Conservation (phyloP, 2,888 invertebrate species). For the Branchellion lobata region DNA sequence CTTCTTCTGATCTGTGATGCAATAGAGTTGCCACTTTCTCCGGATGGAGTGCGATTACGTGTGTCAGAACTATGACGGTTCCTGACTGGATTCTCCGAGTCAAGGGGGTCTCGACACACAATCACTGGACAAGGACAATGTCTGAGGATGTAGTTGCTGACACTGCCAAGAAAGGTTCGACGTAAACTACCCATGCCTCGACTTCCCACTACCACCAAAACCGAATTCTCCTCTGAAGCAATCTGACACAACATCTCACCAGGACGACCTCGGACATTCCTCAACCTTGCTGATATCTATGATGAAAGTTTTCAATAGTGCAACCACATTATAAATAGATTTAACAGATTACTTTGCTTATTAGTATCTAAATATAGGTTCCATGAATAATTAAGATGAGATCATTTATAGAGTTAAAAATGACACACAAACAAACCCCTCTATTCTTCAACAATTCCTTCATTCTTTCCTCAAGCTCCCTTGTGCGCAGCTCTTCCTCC, state of each 20-base stretch:
- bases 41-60: slow-evolving; percentile 24
- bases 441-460: slow-evolving; percentile 51
- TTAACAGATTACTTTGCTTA: not conserved
- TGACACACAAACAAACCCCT: slow-evolving; percentile 49
- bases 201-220: slow-evolving; percentile 38
- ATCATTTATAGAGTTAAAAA: too few relatives aligned
- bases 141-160: slow-evolving; percentile 39
- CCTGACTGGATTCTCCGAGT: not conserved
- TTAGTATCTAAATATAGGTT: not conserved
- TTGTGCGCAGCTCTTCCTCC: slow-evolving; percentile 52
- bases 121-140: slow-evolving; percentile 45
- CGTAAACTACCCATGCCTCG: slow-evolving; percentile 36
- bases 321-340: not conserved
- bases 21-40: slow-evolving; percentile 13
- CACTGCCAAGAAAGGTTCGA: slow-evolving; percentile 42
- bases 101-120: slow-evolving; percentile 39
- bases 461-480: slow-evolving; percentile 51
- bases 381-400: too few relatives aligned
- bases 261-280: slow-evolving; percentile 40
- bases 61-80: slow-evolving; percentile 43
- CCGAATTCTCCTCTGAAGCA: slow-evolving; percentile 41
- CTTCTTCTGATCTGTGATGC: slow-evolving; percentile 40
- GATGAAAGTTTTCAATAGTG: not conserved
- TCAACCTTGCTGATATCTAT: slow-evolving; percentile 45
- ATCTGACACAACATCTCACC: slow-evolving; percentile 47